These are phyloP conservation scores for Coptodon rendalli DNA, from an alignment of 2,113 vertebrate genomes.

Conservation along the genomic window DNA sequence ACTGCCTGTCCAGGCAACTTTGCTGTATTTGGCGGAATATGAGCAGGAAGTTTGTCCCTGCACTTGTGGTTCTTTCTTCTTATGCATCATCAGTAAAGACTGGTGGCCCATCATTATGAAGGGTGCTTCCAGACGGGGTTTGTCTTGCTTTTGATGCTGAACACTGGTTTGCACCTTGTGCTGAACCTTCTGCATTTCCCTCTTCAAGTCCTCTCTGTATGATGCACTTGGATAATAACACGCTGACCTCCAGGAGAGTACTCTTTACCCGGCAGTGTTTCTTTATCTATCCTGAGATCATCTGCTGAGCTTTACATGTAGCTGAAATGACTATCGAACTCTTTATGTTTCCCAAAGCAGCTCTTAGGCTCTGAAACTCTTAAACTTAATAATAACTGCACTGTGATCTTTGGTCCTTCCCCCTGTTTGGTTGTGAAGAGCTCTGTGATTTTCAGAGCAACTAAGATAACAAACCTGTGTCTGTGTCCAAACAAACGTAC, in stretches of 20 bases:
- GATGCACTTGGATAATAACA: neutral
- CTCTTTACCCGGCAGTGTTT: neutral
- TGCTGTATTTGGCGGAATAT: neutral
- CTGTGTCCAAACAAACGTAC: neutral
- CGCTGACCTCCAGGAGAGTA: neutral
- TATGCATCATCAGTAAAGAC: neutral
- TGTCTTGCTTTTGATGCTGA: neutral
- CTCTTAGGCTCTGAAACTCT: neutral
- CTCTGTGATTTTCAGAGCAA: neutral
- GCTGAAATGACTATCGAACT: neutral
- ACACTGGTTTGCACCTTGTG: neutral
- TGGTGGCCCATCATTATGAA: neutral
- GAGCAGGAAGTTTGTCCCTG: neutral
- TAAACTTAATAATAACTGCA: neutral
- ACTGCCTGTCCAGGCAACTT: neutral
- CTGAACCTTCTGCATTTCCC: neutral
- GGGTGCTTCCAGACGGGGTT: neutral
- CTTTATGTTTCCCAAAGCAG: neutral
- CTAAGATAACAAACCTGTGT: neutral
- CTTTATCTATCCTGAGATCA: neutral
- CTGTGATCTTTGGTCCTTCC: neutral
- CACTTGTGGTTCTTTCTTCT: neutral
- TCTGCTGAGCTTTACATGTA: neutral
- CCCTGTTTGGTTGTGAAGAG: neutral
- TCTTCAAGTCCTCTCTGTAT: neutral